phyloP scores from a whole-genome alignment of 2,888 invertebrate genomes.

The Phengaris arion region DNA sequence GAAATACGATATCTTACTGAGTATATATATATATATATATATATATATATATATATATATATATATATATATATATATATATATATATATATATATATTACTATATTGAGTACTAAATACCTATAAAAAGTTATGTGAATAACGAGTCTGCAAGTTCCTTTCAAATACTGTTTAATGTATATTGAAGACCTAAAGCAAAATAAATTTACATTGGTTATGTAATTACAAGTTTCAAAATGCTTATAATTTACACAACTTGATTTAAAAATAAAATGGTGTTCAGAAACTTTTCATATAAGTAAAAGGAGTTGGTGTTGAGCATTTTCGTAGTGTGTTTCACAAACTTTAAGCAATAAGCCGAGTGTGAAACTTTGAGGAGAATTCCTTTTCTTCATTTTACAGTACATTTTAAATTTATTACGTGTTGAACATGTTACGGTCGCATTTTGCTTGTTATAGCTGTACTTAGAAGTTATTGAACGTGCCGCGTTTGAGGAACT shows the following conservation, averaged over 20 bases:
- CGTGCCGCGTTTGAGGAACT: background rate
- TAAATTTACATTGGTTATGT: background rate
- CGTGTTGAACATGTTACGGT: slow-evolving; percentile 18
- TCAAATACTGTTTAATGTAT: too few species aligned
- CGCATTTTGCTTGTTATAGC: slow-evolving; percentile 11
- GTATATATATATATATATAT: too few species aligned
- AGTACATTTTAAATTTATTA: slow-evolving; percentile 24
- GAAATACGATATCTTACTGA: too few species aligned
- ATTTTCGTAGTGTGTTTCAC: slow-evolving; percentile 18
- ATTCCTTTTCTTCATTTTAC: slow-evolving; percentile 21
- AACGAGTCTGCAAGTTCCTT: too few species aligned
- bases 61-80: too few species aligned
- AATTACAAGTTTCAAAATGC: background rate
- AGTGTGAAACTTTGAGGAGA: background rate
- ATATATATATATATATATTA: too few species aligned
- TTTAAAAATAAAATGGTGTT: slow-evolving; percentile 10
- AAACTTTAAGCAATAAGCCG: slow-evolving; percentile 19
- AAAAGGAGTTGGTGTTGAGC: slow-evolving; percentile 15
- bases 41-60: too few species aligned
- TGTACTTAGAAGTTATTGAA: slow-evolving; percentile 9
- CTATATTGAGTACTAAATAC: too few species aligned
- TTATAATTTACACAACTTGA: background rate
- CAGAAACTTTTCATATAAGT: slow-evolving; percentile 19
- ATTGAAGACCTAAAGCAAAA: background rate
- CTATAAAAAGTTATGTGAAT: too few species aligned